Base-by-base conservation (phyloP, 2,888 invertebrate genomes). In the Heliconius ethilla region DNA sequence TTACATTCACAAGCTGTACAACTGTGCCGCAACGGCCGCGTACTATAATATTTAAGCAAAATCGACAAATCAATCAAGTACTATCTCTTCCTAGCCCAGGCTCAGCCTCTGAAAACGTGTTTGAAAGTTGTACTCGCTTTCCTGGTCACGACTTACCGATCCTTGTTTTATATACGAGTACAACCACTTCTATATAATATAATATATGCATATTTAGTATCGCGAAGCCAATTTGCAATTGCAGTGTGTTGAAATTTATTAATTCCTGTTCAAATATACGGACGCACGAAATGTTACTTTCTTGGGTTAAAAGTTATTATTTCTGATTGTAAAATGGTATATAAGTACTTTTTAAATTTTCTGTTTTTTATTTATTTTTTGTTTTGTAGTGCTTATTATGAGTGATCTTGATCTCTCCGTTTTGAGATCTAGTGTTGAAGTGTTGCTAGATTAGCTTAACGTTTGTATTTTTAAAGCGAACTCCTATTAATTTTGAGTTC, bases 111-210 rank as follows among this genome's bases (percentile, higher is more conserved):
- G 65, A 78, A 87, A 92, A 92, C 93, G 83, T 86, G 93, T 92
- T 88, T 92, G 93, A 92, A 93, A 92, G 92, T 89, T 85, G 85
- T 84, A 80, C 83, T 74, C 75, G 75, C 79, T 84, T 85, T 84
- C 82, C 86, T 84, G 86, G 89, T 89, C 87, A 86, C 87, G 89
- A 88, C 65, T 45, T 83, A 82, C 78, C 45, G 74, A 74, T 72
- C 77, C 82, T 75, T 81, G 80, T 75, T 72, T 79, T 37, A 73
- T 69, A 33, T 33, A 33, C 33, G 33, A 7, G 40, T 27, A 25
- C 25, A 63, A 25, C 62, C 11, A 63, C 62, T 9, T 63, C n/a
- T 25, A 25, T 27, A 27, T 62, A 25, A n/a, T 51, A 40, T 40
- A 11, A 51, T 51, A 40, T 40, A 11, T 40, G 40, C n/a, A 67